Conservation (phyloP, 2,797 vertebrate species). For the Sebastes variabilis region DNA sequence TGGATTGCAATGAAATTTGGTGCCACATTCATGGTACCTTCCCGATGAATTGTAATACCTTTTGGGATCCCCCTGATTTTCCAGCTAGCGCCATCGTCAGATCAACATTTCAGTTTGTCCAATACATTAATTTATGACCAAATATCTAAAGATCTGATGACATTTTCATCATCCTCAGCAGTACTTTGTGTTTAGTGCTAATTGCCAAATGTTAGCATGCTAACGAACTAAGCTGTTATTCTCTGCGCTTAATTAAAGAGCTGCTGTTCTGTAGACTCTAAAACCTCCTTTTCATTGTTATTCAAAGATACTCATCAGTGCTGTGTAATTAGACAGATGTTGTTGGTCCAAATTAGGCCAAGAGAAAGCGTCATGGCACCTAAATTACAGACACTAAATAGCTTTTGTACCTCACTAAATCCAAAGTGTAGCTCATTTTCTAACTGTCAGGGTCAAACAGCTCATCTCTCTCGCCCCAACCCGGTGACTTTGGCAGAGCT, state of each 20-base stretch:
- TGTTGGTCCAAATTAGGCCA: slow-evolving; percentile 9
- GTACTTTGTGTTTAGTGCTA: not conserved
- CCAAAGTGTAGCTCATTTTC: slow-evolving; percentile 9
- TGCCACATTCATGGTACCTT: not conserved
- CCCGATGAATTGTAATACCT: no score
- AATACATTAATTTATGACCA: not conserved
- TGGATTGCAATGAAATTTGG: no score
- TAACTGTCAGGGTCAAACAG: slow-evolving; percentile 36
- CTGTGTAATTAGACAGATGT: slow-evolving; percentile 19
- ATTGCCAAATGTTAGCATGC: not conserved
- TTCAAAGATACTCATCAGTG: not conserved
- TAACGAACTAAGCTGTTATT: not conserved
- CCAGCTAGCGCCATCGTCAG: not conserved
- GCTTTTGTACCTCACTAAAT: slow-evolving; percentile 24
- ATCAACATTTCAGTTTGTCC: not conserved
- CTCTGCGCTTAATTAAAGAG: not conserved
- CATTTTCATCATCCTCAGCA: not conserved
- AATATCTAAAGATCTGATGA: not conserved
- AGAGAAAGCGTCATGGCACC: slow-evolving; percentile 12
- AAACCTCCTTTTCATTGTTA: not conserved
- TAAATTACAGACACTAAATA: slow-evolving; percentile 23
- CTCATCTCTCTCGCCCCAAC: slow-evolving; percentile 42
- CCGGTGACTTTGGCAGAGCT: slow-evolving; percentile 34
- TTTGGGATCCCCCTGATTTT: not conserved
- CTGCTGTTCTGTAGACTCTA: not conserved